Evolutionary conservation across 2,113 vertebrate species (phyloP), one percentile per base, ranked within the genome.

Genomic region (Pholis gunnellus): DNA sequence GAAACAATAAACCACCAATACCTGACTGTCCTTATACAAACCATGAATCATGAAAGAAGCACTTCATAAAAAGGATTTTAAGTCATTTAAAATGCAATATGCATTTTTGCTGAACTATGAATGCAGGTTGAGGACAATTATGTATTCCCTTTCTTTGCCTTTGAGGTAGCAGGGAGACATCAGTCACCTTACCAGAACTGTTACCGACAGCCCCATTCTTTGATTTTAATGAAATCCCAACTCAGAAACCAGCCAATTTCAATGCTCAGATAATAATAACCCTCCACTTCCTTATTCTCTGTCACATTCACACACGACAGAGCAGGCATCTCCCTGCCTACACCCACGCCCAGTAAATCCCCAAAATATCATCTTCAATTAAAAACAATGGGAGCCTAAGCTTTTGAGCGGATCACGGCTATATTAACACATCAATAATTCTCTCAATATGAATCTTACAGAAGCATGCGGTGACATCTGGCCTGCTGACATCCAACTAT

Each of bases 171-270:
- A 2, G 70, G 57, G 74, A 78, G 66, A 86, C 90, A 92, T 94
- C 87, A 75, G 84, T 94, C 92, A 94, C 89, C 69, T 87, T 83
- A 86, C 81, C 50, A 72, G 76, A 76, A 75, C 72, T 56, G 69
- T 83, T 52, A 25, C 54, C 73, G 86, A 91, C 85, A 91, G 85
- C 60, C 78, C 67, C 54, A 87, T 92, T 93, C 86, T 90, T 76
- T 87, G 80, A 87, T 84, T 90, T 86, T 92, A 91, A 94, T 93
- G 85, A 94, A 94, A 93, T 92, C 85, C 72, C 50, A 82, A 73
- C 61, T 84, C 82, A 69, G 79, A 89, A 89, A 89, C 83, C 74
- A 88, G 40, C 57, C 84, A 67, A 89, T 93, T 93, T 86, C 63
- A 84, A 87, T 85, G 75, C 86, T 82, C 77, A 79, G 42, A 88